These are phyloP conservation scores for Caenorhabditis sp. DNA, from an alignment of 2,888 invertebrate genomes.

Conservation along the genomic window DNA sequence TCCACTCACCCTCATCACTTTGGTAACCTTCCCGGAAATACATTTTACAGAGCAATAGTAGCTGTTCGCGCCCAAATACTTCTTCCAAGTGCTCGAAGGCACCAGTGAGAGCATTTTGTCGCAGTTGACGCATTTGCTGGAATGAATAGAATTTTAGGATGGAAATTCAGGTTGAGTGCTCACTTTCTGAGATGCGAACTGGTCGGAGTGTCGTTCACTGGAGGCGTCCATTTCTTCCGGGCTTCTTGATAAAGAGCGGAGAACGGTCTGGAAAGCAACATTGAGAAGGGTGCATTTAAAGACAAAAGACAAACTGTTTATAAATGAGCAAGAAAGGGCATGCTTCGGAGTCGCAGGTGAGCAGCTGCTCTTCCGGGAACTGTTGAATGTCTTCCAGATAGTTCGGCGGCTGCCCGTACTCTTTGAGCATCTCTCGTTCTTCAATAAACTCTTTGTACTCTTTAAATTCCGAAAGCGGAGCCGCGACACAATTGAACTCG, in stretches of 20 bases:
- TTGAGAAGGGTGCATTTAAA: not conserved
- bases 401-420: slow-evolving; percentile 29
- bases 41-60: slow-evolving; percentile 52
- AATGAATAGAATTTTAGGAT: not conserved
- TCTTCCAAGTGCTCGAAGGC: slow-evolving; percentile 15
- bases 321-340: slow-evolving; percentile 50
- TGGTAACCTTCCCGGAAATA: slow-evolving; percentile 34
- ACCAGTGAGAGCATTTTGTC: slow-evolving; percentile 18
- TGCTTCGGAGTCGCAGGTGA: slow-evolving; percentile 50
- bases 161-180: not conserved
- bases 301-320: slow-evolving; percentile 17
- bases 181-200: slow-evolving; percentile 30
- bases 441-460: slow-evolving; percentile 41
- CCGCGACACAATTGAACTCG: slow-evolving; percentile 41
- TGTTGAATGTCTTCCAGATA: not conserved
- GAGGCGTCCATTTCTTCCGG: slow-evolving; percentile 41
- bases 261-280: slow-evolving; percentile 50
- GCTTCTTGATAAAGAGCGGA: slow-evolving; percentile 50
- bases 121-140: slow-evolving; percentile 50
- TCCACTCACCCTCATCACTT: slow-evolving; percentile 2
- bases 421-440: slow-evolving; percentile 34
- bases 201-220: slow-evolving; percentile 18
- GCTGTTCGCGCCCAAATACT: slow-evolving; percentile 34
- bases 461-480: slow-evolving; percentile 18
- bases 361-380: slow-evolving; percentile 35